Base-by-base conservation (phyloP, 2,797 vertebrate genomes). In the Arctocebus calabarensis region DNA sequence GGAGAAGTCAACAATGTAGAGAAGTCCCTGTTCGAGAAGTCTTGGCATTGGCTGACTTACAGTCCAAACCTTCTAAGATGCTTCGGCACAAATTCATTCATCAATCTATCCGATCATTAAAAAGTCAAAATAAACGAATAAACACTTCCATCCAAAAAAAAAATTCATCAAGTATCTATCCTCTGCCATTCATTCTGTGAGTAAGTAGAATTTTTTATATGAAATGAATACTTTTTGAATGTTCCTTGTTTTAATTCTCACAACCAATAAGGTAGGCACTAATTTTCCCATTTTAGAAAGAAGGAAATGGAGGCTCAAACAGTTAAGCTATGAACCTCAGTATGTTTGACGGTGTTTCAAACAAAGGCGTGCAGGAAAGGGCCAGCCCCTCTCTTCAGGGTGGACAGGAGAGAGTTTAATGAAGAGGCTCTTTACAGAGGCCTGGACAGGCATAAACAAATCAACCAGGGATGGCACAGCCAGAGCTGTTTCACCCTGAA, bases 11-110 rank as follows among this genome's bases (percentile, higher is more conserved):
- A n/a, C n/a, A n/a, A n/a, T n/a, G n/a, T n/a, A n/a, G n/a, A n/a
- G n/a, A n/a, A n/a, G 27, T 55, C 20, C 13, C 14, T 13, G 0
- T 25, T 32, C 0, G 48, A 20, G 19, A 29, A 17, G 34, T 32
- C n/a, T 27, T 13, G 14, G 16, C 32, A 5, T 20, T 40, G 12
- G 2, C 0, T 52, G 17, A 22, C 62, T n/a, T 43, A 17, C 0
- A 20, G 37, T 52, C 17, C 29, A 20, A 16, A 3, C 57, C 11
- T 85, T 37, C 71, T 45, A 27, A 40, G 29, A 7, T 9, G 52
- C 43, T 64, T 62, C 2, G 20, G 45, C 59, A 37, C 40, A 27
- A 88, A 94, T 37, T 29, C 40, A 5, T 20, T 29, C 87, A 59
- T 74, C 27, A n/a, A 45, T 34, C 29, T 34, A 22, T 43, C 29